These are phyloP conservation scores for Callipepla squamata DNA, from an alignment of 2,113 vertebrate genomes.

Conservation along the genomic window DNA sequence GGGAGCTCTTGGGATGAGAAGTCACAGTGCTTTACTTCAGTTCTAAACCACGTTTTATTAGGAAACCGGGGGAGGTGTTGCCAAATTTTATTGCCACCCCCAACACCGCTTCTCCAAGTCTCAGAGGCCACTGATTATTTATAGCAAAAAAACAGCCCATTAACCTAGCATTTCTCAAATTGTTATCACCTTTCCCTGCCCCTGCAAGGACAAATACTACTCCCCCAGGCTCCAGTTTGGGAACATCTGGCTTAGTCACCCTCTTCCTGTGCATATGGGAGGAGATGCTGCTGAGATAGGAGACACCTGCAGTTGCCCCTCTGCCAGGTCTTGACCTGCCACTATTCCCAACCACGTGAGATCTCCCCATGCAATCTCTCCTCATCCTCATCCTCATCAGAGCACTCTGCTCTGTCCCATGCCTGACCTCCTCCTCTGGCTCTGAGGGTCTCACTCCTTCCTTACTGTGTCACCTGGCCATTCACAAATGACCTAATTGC, in stretches of 20 bases:
- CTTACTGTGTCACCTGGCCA: neutral
- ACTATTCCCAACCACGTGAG: neutral
- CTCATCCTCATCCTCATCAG: neutral
- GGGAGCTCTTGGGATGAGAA: neutral
- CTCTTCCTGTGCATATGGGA: neutral
- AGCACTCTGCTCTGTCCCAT: neutral
- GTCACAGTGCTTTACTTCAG: neutral
- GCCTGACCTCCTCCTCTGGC: neutral
- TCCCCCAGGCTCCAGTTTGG: neutral
- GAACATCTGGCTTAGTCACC: neutral
- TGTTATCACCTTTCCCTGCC: neutral
- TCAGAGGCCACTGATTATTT: neutral
- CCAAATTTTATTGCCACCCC: neutral
- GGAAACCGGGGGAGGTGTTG: neutral
- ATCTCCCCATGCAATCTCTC: fast-evolving
- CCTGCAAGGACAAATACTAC: neutral
- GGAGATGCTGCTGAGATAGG: neutral
- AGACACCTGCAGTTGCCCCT: neutral
- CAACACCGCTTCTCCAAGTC: neutral
- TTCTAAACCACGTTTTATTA: neutral
- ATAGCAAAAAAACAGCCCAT: neutral
- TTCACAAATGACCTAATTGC: neutral
- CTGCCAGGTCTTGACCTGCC: neutral
- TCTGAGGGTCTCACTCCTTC: fast-evolving
- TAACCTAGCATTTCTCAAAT: neutral